These are phyloP conservation scores for Pseudomyrmex cubaensis DNA, from an alignment of 1,140 invertebrate genomes.

Conservation along the genomic window DNA sequence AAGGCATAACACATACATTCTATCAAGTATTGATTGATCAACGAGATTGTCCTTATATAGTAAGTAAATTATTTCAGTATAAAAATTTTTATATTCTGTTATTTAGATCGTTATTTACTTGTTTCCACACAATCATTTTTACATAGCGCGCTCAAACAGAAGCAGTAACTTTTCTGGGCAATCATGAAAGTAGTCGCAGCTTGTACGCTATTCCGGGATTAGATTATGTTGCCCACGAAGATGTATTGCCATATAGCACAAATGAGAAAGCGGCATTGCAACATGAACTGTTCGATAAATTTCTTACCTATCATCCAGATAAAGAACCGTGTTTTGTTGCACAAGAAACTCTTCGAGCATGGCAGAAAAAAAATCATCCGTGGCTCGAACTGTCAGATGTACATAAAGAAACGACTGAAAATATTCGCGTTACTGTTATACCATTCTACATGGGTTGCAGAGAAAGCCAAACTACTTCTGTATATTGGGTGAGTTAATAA, in stretches of 20 bases:
- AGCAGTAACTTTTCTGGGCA: constrained; percentile 98
- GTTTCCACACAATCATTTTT: constrained; percentile 13
- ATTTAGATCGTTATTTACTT: no score
- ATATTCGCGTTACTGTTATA: constrained; percentile 97
- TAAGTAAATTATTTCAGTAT: constrained; percentile 85
- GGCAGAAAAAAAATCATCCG: constrained; percentile 99
- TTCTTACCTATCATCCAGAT: constrained; percentile 92
- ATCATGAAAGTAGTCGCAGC: constrained; percentile 96
- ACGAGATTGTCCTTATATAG: constrained; percentile 97
- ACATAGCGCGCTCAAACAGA: constrained; percentile 96
- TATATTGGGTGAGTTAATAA: constrained; percentile 93
- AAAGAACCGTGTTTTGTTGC: constrained; percentile 95
- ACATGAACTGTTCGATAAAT: constrained; percentile 98
- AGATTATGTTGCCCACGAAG: constrained; percentile 98
- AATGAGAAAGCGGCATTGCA: constrained; percentile 93
- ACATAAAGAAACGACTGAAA: constrained; percentile 98
- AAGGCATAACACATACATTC: constrained; percentile 96
- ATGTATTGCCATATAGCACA: constrained; percentile 94
- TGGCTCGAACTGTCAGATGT: constrained; percentile 98
- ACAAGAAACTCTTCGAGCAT: constrained; percentile 95
- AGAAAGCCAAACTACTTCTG: constrained; percentile 93
- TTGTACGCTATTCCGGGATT: constrained; percentile 97
- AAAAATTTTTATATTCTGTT: background rate
- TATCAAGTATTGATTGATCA: constrained; percentile 99
- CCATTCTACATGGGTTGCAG: constrained; percentile 98